Evolutionary conservation across 2,888 invertebrate genomes (phyloP), one percentile per base, ranked within the genome.

Genomic region (Scaptomyza parva): DNA sequence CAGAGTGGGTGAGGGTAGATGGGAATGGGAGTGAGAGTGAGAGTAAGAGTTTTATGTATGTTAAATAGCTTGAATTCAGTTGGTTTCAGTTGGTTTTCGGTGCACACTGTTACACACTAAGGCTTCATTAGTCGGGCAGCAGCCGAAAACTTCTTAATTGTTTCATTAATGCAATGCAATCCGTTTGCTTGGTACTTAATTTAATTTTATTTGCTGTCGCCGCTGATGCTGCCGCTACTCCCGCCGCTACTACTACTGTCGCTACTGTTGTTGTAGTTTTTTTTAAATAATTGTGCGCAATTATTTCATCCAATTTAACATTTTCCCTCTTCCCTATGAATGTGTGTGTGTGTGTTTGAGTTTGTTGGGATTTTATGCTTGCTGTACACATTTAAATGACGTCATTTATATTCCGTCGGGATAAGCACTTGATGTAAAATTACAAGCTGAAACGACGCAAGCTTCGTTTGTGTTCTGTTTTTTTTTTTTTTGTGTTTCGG

Each of bases 271-370:
- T 55, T 57, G 45, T 51, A 61, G 73, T 84, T 68, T 78, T 81
- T 86, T 82, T 87, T 78, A 85, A 84, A 84, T 84, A 82, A 84
- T 87, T 87, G 87, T 73, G 57, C 69, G 76, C 84, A 84, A 84
- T 84, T 84, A 84, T 84, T 84, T 84, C 79, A 74, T 78, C 85
- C 87, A 84, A 84, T 84, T 84, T 85, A 85, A 85, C 87, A 87
- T 76, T 86, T 84, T 58, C 66, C 61, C 66, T 44, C 35, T 44
- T 24, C 14, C 30, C 8, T 14, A 52, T 41, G 35, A 47, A 33
- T 28, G 26, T 59, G 28, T 53, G 12, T 55, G 39, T 51, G 20
- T 50, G n/a, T 51, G 14, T 43, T 30, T 52, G 43, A 28, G 30
- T 59, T 43, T 22, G 64, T 12, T 11, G 24, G 65, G 47, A 62